A percentile compares a stretch with the other conserved stretches of the same genome.
Conservation (phyloP, 2,888 invertebrate genomes). For the Onchidella celtica region DNA sequence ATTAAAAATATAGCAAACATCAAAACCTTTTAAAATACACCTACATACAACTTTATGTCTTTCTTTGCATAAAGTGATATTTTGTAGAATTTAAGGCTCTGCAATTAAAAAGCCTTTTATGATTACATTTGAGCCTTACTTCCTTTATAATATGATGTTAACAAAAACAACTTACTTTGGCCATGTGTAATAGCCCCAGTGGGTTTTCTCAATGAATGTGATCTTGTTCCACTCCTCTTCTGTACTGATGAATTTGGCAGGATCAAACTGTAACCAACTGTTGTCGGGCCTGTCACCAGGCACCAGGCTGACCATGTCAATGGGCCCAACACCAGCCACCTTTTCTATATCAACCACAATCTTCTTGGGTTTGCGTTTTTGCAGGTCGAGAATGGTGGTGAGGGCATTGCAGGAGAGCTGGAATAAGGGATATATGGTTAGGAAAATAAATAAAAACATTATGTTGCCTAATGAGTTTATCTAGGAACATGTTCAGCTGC, state of each 20-base stretch:
- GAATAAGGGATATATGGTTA: background rate
- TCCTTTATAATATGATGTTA: no score
- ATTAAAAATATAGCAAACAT: no score
- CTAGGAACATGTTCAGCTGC: no score
- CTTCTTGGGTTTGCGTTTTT: constrained; percentile 86
- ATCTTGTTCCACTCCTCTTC: constrained; percentile 88
- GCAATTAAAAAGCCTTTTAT: no score
- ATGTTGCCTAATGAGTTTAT: no score
- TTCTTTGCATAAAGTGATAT: no score
- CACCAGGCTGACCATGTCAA: constrained; percentile 42
- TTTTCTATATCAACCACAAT: constrained; percentile 83
- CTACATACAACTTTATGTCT: no score
- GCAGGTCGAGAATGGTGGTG: constrained; percentile 86
- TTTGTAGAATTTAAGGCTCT: no score
- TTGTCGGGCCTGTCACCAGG: constrained; percentile 85
- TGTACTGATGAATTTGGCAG: constrained; percentile 83
- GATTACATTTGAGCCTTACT: no score
- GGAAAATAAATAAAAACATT: background rate
- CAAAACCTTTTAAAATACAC: no score
- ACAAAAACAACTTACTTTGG: constrained; percentile 80
- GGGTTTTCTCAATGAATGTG: constrained; percentile 86
- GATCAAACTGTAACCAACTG: constrained; percentile 88
- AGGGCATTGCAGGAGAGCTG: constrained; percentile 84
- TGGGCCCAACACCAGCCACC: constrained; percentile 55
- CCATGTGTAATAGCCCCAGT: constrained; percentile 83